A percentile compares a stretch with the other conserved stretches of the same genome.
phyloP scores from a whole-genome alignment of 2,888 invertebrate genomes.

The Lasioglossum oenotherae region DNA sequence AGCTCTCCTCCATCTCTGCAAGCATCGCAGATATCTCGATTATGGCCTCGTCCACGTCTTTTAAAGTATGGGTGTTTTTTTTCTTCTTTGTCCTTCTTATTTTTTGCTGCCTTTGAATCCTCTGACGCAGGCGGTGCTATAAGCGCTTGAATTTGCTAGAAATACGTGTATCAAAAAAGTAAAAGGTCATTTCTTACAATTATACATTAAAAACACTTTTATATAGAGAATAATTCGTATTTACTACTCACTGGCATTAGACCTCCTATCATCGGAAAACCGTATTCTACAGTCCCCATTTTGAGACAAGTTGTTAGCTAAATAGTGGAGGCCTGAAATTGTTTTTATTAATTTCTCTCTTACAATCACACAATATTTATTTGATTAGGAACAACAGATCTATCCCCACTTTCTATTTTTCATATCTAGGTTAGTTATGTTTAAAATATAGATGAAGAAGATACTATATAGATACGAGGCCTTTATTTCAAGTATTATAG shows the following conservation, averaged over 20 bases:
- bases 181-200: not conserved
- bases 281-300: constrained; percentile 89
- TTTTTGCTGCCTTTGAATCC: constrained; percentile 87
- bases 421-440: constrained; percentile 57
- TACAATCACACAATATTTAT: constrained; percentile 24
- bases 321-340: not conserved
- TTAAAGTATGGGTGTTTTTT: constrained; percentile 93
- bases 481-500: not conserved
- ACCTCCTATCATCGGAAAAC: constrained; percentile 91
- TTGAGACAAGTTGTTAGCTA: constrained; percentile 51
- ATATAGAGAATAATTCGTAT: constrained; percentile 6
- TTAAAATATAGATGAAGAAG: constrained; percentile 43
- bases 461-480: constrained; percentile 25
- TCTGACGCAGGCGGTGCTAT: constrained; percentile 95
- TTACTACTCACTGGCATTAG: constrained; percentile 92
- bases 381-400: constrained; percentile 14
- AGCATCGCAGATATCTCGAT: constrained; percentile 97
- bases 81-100: constrained; percentile 85
- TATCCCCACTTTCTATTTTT: constrained; percentile 45
- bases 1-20: constrained; percentile 98
- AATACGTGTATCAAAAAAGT: constrained; percentile 58
- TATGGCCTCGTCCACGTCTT: constrained; percentile 94
- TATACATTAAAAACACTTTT: constrained; percentile 2
- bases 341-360: constrained; percentile 16
- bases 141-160: constrained; percentile 94